phyloP scores from a whole-genome alignment of 2,113 vertebrate species.

The Sigmodon hispidus region DNA sequence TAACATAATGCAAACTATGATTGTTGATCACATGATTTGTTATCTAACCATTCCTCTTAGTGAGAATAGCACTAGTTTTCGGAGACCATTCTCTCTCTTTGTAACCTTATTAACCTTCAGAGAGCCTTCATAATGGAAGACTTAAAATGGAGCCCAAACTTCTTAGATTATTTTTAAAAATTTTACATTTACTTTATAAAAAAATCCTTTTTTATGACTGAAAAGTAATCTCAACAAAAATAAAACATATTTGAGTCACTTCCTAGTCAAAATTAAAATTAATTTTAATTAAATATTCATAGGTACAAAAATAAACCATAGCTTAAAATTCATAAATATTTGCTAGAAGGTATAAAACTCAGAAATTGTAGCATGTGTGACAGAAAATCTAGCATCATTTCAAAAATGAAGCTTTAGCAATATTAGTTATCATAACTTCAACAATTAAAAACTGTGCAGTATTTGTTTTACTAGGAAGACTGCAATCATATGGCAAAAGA shows the following conservation, averaged over 20 bases:
- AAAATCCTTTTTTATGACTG: background rate
- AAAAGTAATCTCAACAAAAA: background rate
- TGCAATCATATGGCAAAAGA: background rate
- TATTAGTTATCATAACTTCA: background rate
- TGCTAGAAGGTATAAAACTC: background rate
- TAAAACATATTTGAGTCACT: background rate
- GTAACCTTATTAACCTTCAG: background rate
- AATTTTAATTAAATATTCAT: background rate
- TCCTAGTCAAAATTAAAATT: background rate
- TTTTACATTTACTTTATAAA: background rate
- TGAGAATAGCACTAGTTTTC: rapidly evolving
- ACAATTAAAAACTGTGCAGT: background rate
- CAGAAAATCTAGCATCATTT: background rate
- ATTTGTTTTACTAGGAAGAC: background rate
- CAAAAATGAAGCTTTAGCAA: background rate
- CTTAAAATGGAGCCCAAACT: too few relatives aligned
- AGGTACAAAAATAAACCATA: background rate
- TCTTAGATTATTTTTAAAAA: background rate
- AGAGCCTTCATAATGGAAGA: background rate
- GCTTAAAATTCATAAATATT: background rate
- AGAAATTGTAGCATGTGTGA: background rate
- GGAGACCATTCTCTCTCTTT: background rate
- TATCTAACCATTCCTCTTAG: background rate
- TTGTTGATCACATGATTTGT: background rate
- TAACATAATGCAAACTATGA: background rate